Percentiles rank a stretch among this genome's conserved stretches.
phyloP scores from a whole-genome alignment of 2,113 vertebrate genomes.

The Tyrannus savana region DNA sequence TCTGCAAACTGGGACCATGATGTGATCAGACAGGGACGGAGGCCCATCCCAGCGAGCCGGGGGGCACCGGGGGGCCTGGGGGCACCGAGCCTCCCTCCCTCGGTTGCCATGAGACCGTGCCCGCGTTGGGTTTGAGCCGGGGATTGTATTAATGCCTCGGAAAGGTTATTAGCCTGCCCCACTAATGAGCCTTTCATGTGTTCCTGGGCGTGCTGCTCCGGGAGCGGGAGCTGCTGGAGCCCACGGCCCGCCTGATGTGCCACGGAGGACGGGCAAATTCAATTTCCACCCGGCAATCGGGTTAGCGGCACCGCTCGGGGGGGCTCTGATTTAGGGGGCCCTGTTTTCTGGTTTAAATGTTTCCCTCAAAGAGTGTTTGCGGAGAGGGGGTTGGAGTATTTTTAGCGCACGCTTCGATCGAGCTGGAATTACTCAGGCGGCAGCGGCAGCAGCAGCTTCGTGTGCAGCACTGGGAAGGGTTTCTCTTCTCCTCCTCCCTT shows the following conservation, averaged over 20 bases:
- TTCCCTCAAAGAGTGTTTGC: not conserved
- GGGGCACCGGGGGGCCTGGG: not conserved
- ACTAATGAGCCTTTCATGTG: not conserved
- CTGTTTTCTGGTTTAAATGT: not conserved
- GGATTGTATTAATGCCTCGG: not conserved
- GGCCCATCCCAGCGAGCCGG: conserved; percentile 54
- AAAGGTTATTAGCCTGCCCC: not conserved
- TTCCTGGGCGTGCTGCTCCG: not conserved
- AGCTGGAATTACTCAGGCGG: conserved; percentile 20
- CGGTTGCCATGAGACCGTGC: conserved; percentile 52
- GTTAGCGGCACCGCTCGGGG: not conserved
- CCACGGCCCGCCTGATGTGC: not conserved
- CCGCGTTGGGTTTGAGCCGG: not conserved
- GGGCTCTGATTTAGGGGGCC: not conserved
- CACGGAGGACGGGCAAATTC: not conserved
- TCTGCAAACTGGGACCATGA: rapidly evolving
- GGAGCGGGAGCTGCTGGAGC: not conserved
- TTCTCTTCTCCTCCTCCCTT: not conserved
- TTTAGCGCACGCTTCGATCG: not conserved
- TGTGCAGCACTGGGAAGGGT: not conserved
- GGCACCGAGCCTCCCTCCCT: conserved; percentile 51
- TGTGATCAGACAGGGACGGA: conserved; percentile 68
- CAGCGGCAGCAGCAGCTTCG: not conserved
- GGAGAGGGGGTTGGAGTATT: not conserved
- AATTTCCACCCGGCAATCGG: not conserved